Percentiles rank a stretch among this genome's conserved stretches.
phyloP scores from a whole-genome alignment of 37 sponge, comb jelly and placozoan species.

The Chondrosia reniformis region DNA sequence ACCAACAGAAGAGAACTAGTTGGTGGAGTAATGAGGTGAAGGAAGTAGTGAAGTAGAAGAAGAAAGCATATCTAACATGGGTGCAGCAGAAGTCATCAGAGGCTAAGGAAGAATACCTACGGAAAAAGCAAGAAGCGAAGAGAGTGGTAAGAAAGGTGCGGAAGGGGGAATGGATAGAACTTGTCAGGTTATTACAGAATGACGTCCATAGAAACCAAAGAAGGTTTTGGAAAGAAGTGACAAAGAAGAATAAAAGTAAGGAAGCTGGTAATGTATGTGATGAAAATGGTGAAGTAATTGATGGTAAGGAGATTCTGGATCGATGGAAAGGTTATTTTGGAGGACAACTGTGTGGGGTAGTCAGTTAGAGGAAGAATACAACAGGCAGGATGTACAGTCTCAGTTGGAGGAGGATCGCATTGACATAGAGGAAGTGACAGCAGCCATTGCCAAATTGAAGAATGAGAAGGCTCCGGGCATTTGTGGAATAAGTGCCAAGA shows the following conservation, averaged over 20 bases:
- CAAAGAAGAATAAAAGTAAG: not conserved
- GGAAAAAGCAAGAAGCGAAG: not conserved
- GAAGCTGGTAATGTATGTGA: too few species aligned
- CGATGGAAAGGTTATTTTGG: not conserved
- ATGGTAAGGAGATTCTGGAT: not conserved
- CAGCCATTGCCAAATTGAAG: not conserved
- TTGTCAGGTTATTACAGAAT: not conserved
- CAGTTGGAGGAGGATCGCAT: not conserved
- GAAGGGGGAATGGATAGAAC: not conserved
- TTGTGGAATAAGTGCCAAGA: not conserved
- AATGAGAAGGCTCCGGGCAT: not conserved
- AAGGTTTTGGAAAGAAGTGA: not conserved
- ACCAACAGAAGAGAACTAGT: not conserved
- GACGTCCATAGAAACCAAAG: not conserved
- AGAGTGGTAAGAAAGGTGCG: not conserved
- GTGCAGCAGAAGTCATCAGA: not conserved
- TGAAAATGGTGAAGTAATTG: slow-evolving; percentile 1
- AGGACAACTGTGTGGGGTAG: not conserved
- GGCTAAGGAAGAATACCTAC: not conserved
- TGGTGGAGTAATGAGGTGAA: not conserved
- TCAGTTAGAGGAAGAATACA: not conserved
- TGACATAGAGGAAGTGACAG: not conserved
- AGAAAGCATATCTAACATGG: not conserved
- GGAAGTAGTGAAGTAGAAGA: slow-evolving; percentile 1
- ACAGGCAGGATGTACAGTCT: not conserved